These are phyloP conservation scores for Halocaridina rubra DNA, from an alignment of 2,888 invertebrate species.

Conservation along the genomic window DNA sequence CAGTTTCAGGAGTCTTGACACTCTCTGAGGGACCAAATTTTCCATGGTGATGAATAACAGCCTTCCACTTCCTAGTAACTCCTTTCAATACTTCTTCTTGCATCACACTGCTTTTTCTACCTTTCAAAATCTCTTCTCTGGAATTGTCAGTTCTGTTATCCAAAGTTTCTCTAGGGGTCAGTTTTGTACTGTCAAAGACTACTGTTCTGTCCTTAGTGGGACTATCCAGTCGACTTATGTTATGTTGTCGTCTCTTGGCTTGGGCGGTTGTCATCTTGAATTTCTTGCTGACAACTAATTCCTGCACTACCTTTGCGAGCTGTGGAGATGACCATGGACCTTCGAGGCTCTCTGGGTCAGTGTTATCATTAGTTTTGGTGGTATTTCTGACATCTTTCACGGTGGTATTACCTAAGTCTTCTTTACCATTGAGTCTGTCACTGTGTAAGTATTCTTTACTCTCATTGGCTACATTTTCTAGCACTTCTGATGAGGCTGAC, in stretches of 20 bases:
- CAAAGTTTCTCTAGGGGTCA: too few species aligned
- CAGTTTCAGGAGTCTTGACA: background rate
- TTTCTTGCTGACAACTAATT: slow-evolving; percentile 44
- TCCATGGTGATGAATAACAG: background rate
- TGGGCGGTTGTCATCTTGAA: slow-evolving; percentile 49
- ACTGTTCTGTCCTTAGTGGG: slow-evolving; percentile 39
- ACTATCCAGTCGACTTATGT: slow-evolving; percentile 25
- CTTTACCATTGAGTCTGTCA: background rate
- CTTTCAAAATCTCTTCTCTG: background rate
- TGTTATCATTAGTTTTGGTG: background rate
- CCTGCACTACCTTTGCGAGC: slow-evolving; percentile 44
- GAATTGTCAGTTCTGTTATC: background rate
- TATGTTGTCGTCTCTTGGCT: slow-evolving; percentile 40
- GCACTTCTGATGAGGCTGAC: background rate
- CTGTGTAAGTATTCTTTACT: background rate
- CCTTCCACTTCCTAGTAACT: background rate
- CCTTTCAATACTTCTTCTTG: slow-evolving; percentile 18
- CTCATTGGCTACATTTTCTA: background rate
- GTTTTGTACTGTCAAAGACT: slow-evolving; percentile 37
- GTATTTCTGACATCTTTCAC: background rate
- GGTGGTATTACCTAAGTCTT: background rate
- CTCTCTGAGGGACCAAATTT: background rate
- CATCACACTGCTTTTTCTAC: background rate
- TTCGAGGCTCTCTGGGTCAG: slow-evolving; percentile 21
- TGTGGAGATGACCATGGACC: slow-evolving; percentile 44